Evolutionary conservation across 2,797 vertebrate species (phyloP), one percentile per base, ranked within the genome.

Genomic region (Lerista edwardsae): DNA sequence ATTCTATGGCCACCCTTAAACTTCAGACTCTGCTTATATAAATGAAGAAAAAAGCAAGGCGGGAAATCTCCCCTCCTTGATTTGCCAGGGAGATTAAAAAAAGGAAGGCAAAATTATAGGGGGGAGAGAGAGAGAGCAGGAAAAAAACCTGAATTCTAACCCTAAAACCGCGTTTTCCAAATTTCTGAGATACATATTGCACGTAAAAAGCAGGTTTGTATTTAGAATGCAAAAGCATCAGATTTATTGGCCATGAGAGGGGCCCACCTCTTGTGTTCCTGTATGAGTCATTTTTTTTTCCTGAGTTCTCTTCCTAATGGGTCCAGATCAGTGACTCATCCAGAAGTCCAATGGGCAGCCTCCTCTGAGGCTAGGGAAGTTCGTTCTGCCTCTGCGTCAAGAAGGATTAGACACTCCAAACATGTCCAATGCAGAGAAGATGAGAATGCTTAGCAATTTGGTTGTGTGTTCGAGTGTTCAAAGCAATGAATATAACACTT

Each of bases 1-100:
- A 84, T 78, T 78, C 65, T 29, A 71, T 34, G 55, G 36, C 29
- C 39, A 84, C 23, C 67, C 12, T 15, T n/a, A 64, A 78, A 84
- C 39, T 47, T 84, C 75, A 78, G 57, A 36, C 55, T 61, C 75
- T 15, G 57, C 41, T 75, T 51, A 62, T 36, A 7, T 51, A 11
- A 61, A 75, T n/a, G 17, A 55, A 17, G 59, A 68, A 77, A 80
- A n/a, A 36, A 39, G 64, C 21, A 65, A 82, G 36, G 79, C 4
- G 74, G 72, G 77, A 68, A 80, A 74, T 11, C 23, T 27, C n/a
- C 39, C 29, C 57, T 67, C 39, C 44, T 51, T 62, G 2, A 15
- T 62, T 72, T 47, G 55, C 65, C 17, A 17, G 64, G 44, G 39
- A 75, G 73, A 86, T 62, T 36, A 29, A 36, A 74, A 29, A 61